Evolutionary conservation across 2,888 invertebrate genomes (phyloP), one percentile per base, ranked within the genome.

Genomic region (Drosophila subquinaria): DNA sequence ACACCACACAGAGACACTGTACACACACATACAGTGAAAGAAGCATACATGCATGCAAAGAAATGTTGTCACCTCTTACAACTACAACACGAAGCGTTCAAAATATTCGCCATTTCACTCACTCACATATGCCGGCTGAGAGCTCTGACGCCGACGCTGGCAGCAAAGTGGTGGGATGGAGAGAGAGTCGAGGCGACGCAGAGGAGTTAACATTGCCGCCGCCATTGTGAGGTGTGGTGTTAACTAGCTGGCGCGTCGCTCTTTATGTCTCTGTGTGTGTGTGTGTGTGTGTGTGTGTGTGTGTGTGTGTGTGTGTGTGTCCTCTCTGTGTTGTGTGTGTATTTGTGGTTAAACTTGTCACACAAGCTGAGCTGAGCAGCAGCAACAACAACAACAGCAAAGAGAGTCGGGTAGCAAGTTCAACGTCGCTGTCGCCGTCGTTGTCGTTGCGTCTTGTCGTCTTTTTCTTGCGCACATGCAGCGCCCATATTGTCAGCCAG

Each of bases 261-360:
- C 65, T 61, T 65, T 61, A 4, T 53, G 43, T 35, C 27, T 62
- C 17, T 57, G 27, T 63, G 27, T 55, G 6, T 65, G 63, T 68
- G 73, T 62, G 59, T 75, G 68, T 51, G 30, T 57, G 27, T 63
- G 27, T 55, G n/a, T 75, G 66, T 51, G 72, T 73, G 69, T 81
- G 81, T 72, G 73, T 79, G 79, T 90, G 90, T 90, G 90, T n/a
- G n/a, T 68, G 73, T 62, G 59, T 75, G 68, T 51, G 30, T 30
- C 8, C 30, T 38, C 27, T 62, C 23, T 57, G 27, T 63, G 27
- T 55, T 75, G 66, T 51, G 72, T 73, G 69, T 81, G 81, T 72
- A 73, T 79, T 79, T 90, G 90, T 90, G 90, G 90, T 90, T 90
- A 89, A 90, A 89, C 87, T 90, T 90, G 90, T 90, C 90, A 88